Percentiles rank a stretch among this genome's conserved stretches.
Evolutionary conservation across 2,888 invertebrate genomes (phyloP).

Genomic region (Nymphalis polychloros): DNA sequence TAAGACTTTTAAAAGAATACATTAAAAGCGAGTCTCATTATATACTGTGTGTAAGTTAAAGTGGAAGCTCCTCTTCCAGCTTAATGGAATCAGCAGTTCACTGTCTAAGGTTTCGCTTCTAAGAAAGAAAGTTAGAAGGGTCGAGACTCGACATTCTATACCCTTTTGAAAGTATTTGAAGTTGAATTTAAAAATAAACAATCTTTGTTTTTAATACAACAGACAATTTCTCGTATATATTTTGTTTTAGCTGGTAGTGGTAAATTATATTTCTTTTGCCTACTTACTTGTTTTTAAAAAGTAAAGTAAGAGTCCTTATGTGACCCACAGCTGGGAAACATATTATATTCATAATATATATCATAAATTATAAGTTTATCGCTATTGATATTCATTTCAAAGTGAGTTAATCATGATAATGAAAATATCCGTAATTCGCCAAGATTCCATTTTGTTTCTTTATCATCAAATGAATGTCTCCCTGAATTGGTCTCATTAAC

Average conservation of each 20-base stretch:
- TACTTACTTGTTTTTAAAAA: no score
- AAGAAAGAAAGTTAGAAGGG: not conserved
- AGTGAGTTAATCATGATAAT: not conserved
- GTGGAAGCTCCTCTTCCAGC: not conserved
- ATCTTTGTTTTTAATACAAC: not conserved
- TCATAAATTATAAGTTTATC: not conserved
- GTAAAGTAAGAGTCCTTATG: no score
- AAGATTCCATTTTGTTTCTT: not conserved
- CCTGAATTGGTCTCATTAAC: slow-evolving; percentile 6
- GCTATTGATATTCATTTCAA: not conserved
- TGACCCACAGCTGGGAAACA: no score
- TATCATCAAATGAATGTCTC: not conserved
- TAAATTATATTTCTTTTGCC: no score
- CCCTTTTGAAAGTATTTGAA: slow-evolving; percentile 4
- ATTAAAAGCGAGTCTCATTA: not conserved
- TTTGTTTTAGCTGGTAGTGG: not conserved
- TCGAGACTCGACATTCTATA: not conserved
- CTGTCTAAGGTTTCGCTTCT: slow-evolving; percentile 4
- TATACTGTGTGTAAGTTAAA: slow-evolving; percentile 4
- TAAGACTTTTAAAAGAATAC: not conserved
- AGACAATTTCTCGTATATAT: not conserved
- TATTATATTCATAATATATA: no score
- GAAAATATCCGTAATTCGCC: not conserved
- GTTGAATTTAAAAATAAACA: not conserved
- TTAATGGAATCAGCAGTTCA: slow-evolving; percentile 9